Percentiles rank a stretch among this genome's conserved stretches.
phyloP scores from a whole-genome alignment of 2,797 vertebrate species.

The Arrhamphus sclerolepis region DNA sequence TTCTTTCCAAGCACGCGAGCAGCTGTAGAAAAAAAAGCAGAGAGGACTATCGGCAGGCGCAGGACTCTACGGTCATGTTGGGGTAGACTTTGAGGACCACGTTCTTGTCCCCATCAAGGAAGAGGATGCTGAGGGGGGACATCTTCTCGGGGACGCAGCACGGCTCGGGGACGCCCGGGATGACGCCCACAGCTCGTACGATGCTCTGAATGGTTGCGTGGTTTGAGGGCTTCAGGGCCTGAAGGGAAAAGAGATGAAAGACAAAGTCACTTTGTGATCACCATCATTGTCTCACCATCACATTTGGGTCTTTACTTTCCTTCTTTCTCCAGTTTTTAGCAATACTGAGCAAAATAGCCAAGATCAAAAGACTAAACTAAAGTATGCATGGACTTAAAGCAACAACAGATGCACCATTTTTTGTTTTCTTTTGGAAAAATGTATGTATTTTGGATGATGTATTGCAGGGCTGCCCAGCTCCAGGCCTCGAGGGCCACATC shows the following conservation, averaged over 20 bases:
- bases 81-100: slow-evolving; percentile 97
- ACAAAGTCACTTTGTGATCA: neutral
- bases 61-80: slow-evolving; percentile 97
- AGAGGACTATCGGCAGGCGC: slow-evolving; percentile 89
- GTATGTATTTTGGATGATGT: too few species aligned
- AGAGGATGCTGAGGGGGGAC: slow-evolving; percentile 96
- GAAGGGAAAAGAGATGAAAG: neutral
- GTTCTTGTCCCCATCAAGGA: slow-evolving; percentile 95
- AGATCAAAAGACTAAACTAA: too few species aligned
- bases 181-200: slow-evolving; percentile 91
- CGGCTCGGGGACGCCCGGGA: slow-evolving; percentile 93
- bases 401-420: too few species aligned
- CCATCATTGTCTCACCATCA: neutral
- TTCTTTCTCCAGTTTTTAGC: too few species aligned
- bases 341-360: too few species aligned
- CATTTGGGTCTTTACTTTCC: too few species aligned
- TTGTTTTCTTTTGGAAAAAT: too few species aligned
- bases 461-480: too few species aligned
- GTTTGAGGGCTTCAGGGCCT: slow-evolving; percentile 96
- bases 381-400: too few species aligned
- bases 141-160: slow-evolving; percentile 97
- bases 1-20: slow-evolving; percentile 6
- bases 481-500: too few species aligned
- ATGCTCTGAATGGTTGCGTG: slow-evolving; percentile 99
- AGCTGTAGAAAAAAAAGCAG: neutral